These are phyloP conservation scores for Ernsta delagoae DNA, from an alignment of 2,888 invertebrate genomes.

Conservation along the genomic window DNA sequence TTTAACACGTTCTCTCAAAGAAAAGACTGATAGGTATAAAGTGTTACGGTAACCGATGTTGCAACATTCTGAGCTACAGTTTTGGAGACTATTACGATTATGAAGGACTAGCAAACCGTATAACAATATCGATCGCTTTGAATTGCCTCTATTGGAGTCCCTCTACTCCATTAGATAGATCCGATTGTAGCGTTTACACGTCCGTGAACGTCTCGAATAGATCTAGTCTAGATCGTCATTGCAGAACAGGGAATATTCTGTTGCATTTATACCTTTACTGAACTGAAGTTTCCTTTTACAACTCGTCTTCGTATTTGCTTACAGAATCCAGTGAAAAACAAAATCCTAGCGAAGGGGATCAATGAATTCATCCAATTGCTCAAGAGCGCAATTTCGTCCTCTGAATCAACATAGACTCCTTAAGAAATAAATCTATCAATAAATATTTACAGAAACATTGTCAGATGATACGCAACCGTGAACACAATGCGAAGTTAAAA, in stretches of 20 bases:
- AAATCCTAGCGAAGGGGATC: slow-evolving; percentile 69
- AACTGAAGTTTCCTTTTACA: slow-evolving; percentile 36
- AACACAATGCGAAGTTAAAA: slow-evolving; percentile 72
- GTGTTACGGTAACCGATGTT: slow-evolving; percentile 43
- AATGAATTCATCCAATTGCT: slow-evolving; percentile 75
- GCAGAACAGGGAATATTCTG: slow-evolving; percentile 9
- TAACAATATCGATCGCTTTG: slow-evolving; percentile 60
- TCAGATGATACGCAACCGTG: slow-evolving; percentile 69
- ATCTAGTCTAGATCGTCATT: slow-evolving; percentile 31
- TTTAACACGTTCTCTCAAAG: slow-evolving; percentile 30
- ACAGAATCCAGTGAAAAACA: slow-evolving; percentile 50
- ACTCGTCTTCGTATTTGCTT: neutral
- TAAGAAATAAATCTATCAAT: slow-evolving; percentile 74
- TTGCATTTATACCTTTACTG: slow-evolving; percentile 24
- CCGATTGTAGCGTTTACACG: slow-evolving; percentile 38
- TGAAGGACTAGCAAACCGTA: slow-evolving; percentile 63
- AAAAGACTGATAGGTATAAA: slow-evolving; percentile 28
- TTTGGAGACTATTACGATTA: slow-evolving; percentile 60
- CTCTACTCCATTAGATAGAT: slow-evolving; percentile 37
- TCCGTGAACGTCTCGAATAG: slow-evolving; percentile 31
- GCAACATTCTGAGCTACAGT: slow-evolving; percentile 68
- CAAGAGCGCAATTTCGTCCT: slow-evolving; percentile 75
- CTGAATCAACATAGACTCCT: slow-evolving; percentile 55
- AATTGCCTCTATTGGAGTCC: slow-evolving; percentile 53
- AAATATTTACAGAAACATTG: slow-evolving; percentile 74